Conservation (phyloP, 2,113 vertebrate species). For the Cromileptes altivelis region DNA sequence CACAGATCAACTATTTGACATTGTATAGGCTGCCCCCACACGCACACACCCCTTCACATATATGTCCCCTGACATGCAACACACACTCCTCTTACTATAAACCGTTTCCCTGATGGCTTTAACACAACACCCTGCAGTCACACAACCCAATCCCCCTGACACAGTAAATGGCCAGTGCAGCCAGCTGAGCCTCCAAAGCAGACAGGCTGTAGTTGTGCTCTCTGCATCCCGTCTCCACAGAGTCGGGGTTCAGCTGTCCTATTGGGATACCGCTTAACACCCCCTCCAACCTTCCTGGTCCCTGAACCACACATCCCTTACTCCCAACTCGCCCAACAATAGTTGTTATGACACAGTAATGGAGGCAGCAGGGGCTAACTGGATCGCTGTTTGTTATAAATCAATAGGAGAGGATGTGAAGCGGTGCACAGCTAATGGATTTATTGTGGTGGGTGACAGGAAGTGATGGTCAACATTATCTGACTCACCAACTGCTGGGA, state of each 20-base stretch:
- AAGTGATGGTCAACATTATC: slow-evolving; percentile 68
- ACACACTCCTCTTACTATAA: slow-evolving; percentile 25
- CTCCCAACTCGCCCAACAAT: slow-evolving; percentile 22
- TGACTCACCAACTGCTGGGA: slow-evolving; percentile 51
- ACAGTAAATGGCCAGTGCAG: slow-evolving; percentile 34
- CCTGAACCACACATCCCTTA: slow-evolving; percentile 14
- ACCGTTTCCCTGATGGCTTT: slow-evolving; percentile 44
- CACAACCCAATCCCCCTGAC: slow-evolving; percentile 35
- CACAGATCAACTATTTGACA: slow-evolving; percentile 45
- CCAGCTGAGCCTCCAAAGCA: slow-evolving; percentile 46
- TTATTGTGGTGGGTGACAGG: slow-evolving; percentile 74
- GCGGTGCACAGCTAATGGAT: slow-evolving; percentile 76
- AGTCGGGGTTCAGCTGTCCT: slow-evolving; percentile 14
- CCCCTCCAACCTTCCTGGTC: slow-evolving; percentile 14
- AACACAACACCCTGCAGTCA: slow-evolving; percentile 42
- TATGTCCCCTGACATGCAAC: slow-evolving; percentile 52
- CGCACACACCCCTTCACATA: slow-evolving; percentile 5
- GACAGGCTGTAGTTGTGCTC: slow-evolving; percentile 4
- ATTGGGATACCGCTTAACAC: slow-evolving; percentile 34
- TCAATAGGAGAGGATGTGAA: slow-evolving; percentile 79
- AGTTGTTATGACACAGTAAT: slow-evolving; percentile 32
- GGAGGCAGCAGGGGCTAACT: slow-evolving; percentile 52
- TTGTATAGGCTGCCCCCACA: slow-evolving; percentile 27
- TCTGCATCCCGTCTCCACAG: slow-evolving; percentile 18
- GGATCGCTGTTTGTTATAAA: slow-evolving; percentile 65